Evolutionary conservation across 1,140 invertebrate genomes (phyloP).

Genomic region (Pinna nobilis): DNA sequence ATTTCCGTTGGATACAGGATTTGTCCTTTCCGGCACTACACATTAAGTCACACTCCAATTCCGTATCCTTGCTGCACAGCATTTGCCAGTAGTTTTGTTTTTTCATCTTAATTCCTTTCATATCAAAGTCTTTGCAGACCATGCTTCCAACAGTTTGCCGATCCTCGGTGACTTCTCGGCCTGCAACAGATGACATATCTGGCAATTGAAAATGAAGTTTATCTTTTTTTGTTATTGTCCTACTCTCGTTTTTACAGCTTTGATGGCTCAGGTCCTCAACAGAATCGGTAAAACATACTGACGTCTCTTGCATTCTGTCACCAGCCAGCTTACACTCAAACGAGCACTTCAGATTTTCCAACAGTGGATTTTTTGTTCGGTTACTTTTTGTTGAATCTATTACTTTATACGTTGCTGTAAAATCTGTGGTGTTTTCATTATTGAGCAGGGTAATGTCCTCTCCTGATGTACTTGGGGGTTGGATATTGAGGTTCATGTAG

Average conservation of each 20-base stretch:
- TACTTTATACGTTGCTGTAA: no score
- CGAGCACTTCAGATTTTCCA: no score
- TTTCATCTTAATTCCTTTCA: slow-evolving; percentile 51
- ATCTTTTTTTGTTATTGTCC: slow-evolving; percentile 1
- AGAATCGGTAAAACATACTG: background rate
- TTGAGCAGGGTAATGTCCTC: no score
- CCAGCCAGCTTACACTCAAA: no score
- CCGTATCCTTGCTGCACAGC: slow-evolving; percentile 51
- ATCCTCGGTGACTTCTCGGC: slow-evolving; percentile 32
- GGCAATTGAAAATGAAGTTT: slow-evolving; percentile 4
- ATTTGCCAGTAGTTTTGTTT: slow-evolving; percentile 53
- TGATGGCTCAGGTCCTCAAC: background rate
- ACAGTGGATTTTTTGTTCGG: no score
- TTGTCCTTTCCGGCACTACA: slow-evolving; percentile 34
- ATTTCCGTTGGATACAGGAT: slow-evolving; percentile 9
- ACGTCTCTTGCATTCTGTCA: no score
- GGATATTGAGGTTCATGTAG: no score
- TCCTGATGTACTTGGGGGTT: no score
- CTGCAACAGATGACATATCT: slow-evolving; percentile 19
- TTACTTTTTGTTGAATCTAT: no score
- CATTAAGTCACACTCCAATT: slow-evolving; percentile 49
- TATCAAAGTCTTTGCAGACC: slow-evolving; percentile 55
- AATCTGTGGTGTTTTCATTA: no score
- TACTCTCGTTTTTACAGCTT: background rate
- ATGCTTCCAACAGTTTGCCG: slow-evolving; percentile 37